Conservation (phyloP, 2,888 invertebrate species). For the Eupeodes luniger region DNA sequence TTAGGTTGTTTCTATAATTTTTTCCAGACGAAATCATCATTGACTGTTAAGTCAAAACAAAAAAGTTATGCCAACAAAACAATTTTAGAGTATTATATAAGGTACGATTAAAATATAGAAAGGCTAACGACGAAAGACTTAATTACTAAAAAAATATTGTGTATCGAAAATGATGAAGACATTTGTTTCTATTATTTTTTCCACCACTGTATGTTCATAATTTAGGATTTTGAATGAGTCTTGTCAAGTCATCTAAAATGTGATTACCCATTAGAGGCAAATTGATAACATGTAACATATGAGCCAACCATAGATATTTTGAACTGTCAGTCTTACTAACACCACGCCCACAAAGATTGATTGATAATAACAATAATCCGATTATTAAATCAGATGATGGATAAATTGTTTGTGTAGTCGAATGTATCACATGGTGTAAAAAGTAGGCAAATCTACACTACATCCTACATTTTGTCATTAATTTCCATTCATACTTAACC, state of each 20-base stretch:
- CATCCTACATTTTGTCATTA: constrained; percentile 29
- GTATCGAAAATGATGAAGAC: no score
- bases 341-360: constrained; percentile 35
- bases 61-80: no score
- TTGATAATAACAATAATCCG: constrained; percentile 50
- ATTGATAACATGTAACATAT: neutral
- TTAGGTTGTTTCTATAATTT: no score
- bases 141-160: no score
- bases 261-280: constrained; percentile 8
- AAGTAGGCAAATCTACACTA: neutral
- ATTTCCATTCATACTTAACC: constrained; percentile 29
- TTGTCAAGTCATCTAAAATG: constrained; percentile 38
- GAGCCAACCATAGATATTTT: constrained; percentile 10
- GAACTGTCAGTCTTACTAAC: constrained; percentile 40
- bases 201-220: neutral
- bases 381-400: constrained; percentile 36
- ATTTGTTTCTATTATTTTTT: no score
- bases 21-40: no score
- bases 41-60: no score
- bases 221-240: constrained; percentile 18
- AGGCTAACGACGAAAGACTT: no score
- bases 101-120: no score
- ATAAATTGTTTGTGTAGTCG: neutral
- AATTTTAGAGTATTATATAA: no score
- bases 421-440: neutral